Conservation (phyloP, 2,888 invertebrate species). For the Ophonus ardosiacus region DNA sequence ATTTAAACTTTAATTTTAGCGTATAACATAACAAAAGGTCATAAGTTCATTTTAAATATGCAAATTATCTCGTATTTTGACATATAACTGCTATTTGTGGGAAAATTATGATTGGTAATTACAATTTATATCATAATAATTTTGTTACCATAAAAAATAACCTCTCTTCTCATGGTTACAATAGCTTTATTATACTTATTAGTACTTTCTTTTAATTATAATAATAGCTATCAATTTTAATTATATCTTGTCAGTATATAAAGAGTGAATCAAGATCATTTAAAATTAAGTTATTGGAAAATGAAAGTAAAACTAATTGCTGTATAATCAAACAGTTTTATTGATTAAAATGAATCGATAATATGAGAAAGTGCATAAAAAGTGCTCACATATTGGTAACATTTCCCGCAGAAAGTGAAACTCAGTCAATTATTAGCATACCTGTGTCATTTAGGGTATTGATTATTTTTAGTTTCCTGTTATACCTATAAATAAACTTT, state of each 20-base stretch:
- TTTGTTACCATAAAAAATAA: not conserved
- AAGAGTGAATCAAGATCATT: not conserved
- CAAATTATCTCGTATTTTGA: not conserved
- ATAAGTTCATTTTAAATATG: not conserved
- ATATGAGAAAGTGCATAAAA: constrained; percentile 7
- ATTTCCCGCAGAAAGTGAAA: not conserved
- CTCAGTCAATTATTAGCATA: not conserved
- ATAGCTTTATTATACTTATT: not conserved
- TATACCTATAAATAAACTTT: constrained; percentile 1
- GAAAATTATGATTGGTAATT: not conserved
- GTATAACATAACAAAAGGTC: not conserved
- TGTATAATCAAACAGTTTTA: not conserved
- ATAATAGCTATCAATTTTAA: not conserved
- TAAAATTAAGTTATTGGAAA: constrained; percentile 5
- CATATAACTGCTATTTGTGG: not conserved
- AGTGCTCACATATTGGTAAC: not conserved
- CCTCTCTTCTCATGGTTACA: not conserved
- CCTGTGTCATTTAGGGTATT: not conserved
- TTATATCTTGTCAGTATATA: not conserved
- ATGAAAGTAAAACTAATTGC: constrained; percentile 7
- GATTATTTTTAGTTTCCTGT: constrained; percentile 1
- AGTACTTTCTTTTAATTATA: not conserved
- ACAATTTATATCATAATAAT: not conserved
- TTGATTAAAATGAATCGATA: not conserved
- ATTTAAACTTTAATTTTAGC: not conserved